phyloP scores from a whole-genome alignment of 35 echinoderm and acorn worm genomes.

The Heliocidaris erythrogramma region DNA sequence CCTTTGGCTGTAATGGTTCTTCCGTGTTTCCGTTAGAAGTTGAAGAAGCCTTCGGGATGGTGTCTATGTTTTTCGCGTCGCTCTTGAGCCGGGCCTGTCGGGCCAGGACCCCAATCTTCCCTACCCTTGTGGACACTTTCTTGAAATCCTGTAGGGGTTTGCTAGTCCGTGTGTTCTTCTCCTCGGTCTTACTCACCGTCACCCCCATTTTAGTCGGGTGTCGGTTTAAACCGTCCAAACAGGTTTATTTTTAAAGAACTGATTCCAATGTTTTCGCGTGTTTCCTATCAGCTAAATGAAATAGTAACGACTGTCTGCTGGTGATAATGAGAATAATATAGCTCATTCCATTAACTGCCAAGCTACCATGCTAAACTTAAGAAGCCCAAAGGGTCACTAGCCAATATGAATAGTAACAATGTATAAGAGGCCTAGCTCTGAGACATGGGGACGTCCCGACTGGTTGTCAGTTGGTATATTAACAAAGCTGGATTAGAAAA shows the following conservation, averaged over 20 bases:
- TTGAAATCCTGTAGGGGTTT: conserved; percentile 30
- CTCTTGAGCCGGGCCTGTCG: background rate
- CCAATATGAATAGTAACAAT: background rate
- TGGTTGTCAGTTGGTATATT: background rate
- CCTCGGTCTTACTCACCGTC: conserved; percentile 25
- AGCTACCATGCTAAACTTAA: background rate
- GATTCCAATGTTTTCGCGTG: background rate
- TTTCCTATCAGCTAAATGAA: background rate
- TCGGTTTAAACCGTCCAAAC: background rate
- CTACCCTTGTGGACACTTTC: conserved; percentile 17
- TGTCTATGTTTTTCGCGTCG: background rate
- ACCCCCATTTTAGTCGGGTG: background rate
- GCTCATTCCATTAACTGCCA: background rate
- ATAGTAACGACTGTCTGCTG: background rate
- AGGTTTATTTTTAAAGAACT: background rate
- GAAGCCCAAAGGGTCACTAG: background rate
- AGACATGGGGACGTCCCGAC: background rate
- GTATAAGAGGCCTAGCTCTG: background rate
- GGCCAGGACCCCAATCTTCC: conserved; percentile 20
- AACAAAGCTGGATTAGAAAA: background rate
- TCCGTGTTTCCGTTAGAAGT: background rate
- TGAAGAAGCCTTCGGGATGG: background rate
- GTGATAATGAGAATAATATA: background rate
- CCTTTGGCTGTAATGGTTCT: background rate
- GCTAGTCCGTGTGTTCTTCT: background rate